These are phyloP conservation scores for Drosophila sproati DNA, from an alignment of 1,140 invertebrate genomes.

Conservation along the genomic window DNA sequence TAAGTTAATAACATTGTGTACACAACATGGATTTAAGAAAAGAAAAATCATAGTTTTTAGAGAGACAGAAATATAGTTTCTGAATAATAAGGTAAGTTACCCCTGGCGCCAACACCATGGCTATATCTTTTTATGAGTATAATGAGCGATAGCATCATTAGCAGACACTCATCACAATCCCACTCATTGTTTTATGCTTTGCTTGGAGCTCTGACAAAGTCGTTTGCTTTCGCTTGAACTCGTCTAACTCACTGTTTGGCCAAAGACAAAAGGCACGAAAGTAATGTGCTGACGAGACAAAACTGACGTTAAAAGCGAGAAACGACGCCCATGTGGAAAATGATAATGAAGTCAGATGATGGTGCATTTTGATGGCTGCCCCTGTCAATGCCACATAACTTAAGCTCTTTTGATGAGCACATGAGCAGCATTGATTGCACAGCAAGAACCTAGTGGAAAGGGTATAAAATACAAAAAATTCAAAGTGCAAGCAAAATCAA, in stretches of 20 bases:
- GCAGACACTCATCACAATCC: no score
- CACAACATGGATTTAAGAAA: no score
- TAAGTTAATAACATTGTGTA: no score
- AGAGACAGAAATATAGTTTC: no score
- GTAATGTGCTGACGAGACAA: constrained; percentile 24
- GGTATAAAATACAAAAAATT: background rate
- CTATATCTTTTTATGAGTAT: no score
- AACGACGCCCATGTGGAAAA: background rate
- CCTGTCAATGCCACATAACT: constrained; percentile 12
- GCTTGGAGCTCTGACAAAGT: background rate
- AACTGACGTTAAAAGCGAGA: constrained; percentile 23
- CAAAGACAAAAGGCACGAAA: constrained; percentile 14
- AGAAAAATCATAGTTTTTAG: no score
- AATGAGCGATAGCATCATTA: background rate
- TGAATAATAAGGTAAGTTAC: no score
- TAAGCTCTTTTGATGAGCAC: constrained; percentile 2
- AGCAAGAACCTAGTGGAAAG: background rate
- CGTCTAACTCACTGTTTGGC: background rate
- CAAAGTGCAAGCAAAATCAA: background rate
- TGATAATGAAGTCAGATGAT: constrained; percentile 9
- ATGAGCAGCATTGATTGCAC: constrained; percentile 14
- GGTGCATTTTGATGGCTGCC: constrained; percentile 29
- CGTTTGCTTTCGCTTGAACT: background rate
- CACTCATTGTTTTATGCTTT: background rate
- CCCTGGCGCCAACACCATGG: no score